Evolutionary conservation across 2,888 invertebrate genomes (phyloP).

Genomic region (Zygaena filipendulae): DNA sequence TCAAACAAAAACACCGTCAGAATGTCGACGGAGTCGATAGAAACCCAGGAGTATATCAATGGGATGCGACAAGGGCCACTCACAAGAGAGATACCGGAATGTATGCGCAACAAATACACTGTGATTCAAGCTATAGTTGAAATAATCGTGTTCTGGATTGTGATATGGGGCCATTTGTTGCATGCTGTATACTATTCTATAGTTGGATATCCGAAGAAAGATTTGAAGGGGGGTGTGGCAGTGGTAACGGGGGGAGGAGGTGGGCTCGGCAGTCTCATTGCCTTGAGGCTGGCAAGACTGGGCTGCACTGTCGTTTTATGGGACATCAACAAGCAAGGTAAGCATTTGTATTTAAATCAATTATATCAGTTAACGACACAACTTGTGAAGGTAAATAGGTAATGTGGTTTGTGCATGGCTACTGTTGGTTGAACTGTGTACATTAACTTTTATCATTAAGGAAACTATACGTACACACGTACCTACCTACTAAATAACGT

Average conservation of each 20-base stretch:
- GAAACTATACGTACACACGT: too few relatives aligned
- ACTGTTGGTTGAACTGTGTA: too few relatives aligned
- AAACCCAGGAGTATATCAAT: conserved; percentile 51
- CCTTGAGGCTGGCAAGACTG: conserved; percentile 78
- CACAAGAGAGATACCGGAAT: conserved; percentile 56
- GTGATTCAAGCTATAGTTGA: conserved; percentile 67
- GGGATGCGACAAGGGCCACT: conserved; percentile 52
- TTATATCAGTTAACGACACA: too few relatives aligned
- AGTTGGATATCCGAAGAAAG: conserved; percentile 74
- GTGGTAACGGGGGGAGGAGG: conserved; percentile 92
- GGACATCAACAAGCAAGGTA: conserved; percentile 89
- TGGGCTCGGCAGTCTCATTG: conserved; percentile 83
- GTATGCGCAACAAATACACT: conserved; percentile 59
- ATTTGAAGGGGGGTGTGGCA: conserved; percentile 79
- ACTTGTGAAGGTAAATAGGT: too few relatives aligned
- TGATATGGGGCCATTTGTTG: conserved; percentile 54
- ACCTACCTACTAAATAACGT: too few relatives aligned
- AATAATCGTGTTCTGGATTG: conserved; percentile 62
- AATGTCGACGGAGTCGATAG: conserved; percentile 33
- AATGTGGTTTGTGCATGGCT: too few relatives aligned
- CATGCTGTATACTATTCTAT: conserved; percentile 70
- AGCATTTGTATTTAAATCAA: conserved; percentile 26
- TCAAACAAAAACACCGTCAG: conserved; percentile 20
- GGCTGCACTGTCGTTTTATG: conserved; percentile 86
- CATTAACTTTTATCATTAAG: too few relatives aligned